phyloP scores from a whole-genome alignment of 2,113 vertebrate genomes.

The Tursiops truncatus region DNA sequence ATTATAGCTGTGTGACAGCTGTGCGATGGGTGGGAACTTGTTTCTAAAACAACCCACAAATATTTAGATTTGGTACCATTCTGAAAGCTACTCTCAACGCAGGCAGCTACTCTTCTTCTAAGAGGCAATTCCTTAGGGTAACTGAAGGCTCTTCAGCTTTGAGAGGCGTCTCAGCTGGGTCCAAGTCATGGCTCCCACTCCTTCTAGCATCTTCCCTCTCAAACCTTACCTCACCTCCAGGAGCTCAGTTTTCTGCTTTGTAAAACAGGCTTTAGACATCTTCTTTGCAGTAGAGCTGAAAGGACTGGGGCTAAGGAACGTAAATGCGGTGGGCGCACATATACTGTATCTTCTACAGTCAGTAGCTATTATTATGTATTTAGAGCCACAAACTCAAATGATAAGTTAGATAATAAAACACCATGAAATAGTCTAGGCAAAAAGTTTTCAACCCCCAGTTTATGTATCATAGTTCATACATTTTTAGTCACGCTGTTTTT shows the following conservation, averaged over 20 bases:
- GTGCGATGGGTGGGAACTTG: slow-evolving; percentile 20
- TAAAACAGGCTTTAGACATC: background rate
- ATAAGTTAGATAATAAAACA: background rate
- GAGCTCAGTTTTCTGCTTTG: background rate
- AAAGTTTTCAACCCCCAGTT: background rate
- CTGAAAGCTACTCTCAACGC: background rate
- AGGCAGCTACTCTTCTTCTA: background rate
- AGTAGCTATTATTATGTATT: background rate
- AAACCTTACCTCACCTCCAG: background rate
- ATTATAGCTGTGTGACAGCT: slow-evolving; percentile 8
- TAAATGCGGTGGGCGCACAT: background rate
- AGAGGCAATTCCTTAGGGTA: background rate
- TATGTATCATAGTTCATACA: background rate
- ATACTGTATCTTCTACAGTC: background rate
- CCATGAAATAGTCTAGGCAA: background rate
- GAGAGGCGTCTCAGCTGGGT: background rate
- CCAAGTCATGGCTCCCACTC: background rate
- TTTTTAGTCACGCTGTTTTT: background rate
- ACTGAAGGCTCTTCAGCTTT: background rate
- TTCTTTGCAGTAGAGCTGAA: background rate
- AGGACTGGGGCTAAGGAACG: background rate
- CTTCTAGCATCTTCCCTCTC: background rate
- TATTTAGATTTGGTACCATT: slow-evolving; percentile 48
- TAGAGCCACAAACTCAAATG: background rate
- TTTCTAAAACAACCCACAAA: slow-evolving; percentile 66